Base-by-base conservation (phyloP, 1,140 invertebrate species). In the Drosophila busckii region DNA sequence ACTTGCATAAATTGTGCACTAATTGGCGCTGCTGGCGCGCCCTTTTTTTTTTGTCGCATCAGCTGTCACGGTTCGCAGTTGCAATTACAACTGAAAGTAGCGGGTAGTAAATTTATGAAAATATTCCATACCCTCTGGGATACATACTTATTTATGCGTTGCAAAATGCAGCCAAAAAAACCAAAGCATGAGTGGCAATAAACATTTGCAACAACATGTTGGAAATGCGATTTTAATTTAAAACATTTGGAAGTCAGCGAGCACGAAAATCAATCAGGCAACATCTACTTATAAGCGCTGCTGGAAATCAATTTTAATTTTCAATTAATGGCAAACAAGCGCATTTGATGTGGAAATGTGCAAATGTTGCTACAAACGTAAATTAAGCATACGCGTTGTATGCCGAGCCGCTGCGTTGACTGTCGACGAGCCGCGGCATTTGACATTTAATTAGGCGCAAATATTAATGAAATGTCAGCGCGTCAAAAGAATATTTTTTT, bases 401-500 rank as follows among this genome's bases (percentile, higher is more conserved):
- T 8, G 23, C 44, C 16, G 2, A 26, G 32, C 15, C 2, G 15
- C 19, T 31, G 10, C 10, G 6, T 4, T 20, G 6, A n/a, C 16
- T 16, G 4, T 29, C 42, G 32, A 37, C 34, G 46, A 37, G 62
- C 29, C 48, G 38, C 32, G 37, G 16, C 38, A 49, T 80, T 73
- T 50, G 67, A 76, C 68, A 49, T 80, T 78, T 80, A 78, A 78
- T 78, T 78, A 73, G 67, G 54, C 50, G 54, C 53, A 68, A 80
- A 71, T 78, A 80, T 78, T 78, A 78, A 78, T 78, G 80, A 78
- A 80, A 78, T 71, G 58, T 41, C 62, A 40, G 58, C 49, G 68
- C 68, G 65, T 50, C 61, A 45, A 53, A 60, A 37, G 41, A 60
- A 32, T 38, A 70, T 59, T 41, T 75, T 75, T 67, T 69, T 52